A percentile compares a stretch with the other conserved stretches of the same genome.
phyloP scores from a whole-genome alignment of 2,888 invertebrate genomes.

The Melanargia galathea region DNA sequence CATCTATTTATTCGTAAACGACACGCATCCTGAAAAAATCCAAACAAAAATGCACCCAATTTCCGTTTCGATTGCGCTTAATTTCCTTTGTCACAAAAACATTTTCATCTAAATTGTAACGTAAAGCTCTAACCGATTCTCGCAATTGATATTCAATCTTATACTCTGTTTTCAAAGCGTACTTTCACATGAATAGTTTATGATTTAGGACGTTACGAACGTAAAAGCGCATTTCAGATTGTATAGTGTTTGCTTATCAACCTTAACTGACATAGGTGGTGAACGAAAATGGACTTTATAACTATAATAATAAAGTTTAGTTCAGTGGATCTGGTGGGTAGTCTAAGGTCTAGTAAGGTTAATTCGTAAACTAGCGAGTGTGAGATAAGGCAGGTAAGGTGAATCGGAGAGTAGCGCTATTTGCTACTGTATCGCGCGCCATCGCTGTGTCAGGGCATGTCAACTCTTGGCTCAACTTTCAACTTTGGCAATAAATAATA shows the following conservation, averaged over 20 bases:
- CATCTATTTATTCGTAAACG: conserved; percentile 61
- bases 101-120: conserved; percentile 51
- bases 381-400: conserved; percentile 76
- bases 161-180: conserved; percentile 39
- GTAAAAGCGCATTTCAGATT: conserved; percentile 61
- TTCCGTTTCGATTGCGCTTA: conserved; percentile 45
- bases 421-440: conserved; percentile 81
- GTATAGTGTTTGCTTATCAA: conserved; percentile 49
- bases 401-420: conserved; percentile 78
- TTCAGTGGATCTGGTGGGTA: conserved; percentile 39
- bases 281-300: conserved; percentile 36
- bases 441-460: conserved; percentile 59
- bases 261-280: conserved; percentile 39
- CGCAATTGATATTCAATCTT: conserved; percentile 45
- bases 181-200: conserved; percentile 39
- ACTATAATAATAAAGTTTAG: conserved; percentile 38
- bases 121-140: conserved; percentile 35
- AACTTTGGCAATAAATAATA: too few species aligned
- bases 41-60: conserved; percentile 59
- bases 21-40: conserved; percentile 46
- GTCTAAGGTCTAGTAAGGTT: conserved; percentile 45
- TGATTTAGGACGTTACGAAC: conserved; percentile 49
- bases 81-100: conserved; percentile 49
- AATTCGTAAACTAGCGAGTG: conserved; percentile 62
- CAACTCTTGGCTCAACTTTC: conserved; percentile 48